A percentile compares a stretch with the other conserved stretches of the same genome.
Conservation (phyloP, 2,113 vertebrate genomes). For the Mesoclemmys tuberculata region DNA sequence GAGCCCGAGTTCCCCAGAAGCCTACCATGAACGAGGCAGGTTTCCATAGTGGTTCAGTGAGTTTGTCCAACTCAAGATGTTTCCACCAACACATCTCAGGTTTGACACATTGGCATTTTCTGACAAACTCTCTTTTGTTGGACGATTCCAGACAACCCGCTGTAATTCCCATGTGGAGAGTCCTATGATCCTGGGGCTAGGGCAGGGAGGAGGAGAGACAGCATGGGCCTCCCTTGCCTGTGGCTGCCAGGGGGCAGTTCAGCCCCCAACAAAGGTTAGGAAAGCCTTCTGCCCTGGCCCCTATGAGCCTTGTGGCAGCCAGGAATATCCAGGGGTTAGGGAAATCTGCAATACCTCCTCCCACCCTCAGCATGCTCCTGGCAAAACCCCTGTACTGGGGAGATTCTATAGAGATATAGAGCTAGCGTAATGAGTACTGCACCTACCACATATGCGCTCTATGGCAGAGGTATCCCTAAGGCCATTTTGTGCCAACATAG, state of each 20-base stretch:
- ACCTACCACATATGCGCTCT: not conserved
- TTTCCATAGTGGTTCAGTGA: not conserved
- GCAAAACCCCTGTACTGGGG: not conserved
- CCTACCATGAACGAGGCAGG: not conserved
- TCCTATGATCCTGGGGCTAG: not conserved
- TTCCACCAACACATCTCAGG: not conserved
- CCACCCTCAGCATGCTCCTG: not conserved
- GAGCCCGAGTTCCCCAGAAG: too few species aligned
- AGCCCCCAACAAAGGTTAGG: not conserved
- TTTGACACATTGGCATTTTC: not conserved
- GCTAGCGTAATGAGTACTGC: too few species aligned
- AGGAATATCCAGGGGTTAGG: too few species aligned
- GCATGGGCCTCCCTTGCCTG: not conserved
- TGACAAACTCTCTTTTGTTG: not conserved
- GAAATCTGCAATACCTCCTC: not conserved
- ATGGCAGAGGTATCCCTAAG: not conserved
- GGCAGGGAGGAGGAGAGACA: not conserved
- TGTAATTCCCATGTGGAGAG: not conserved
- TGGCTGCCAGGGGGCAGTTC: not conserved
- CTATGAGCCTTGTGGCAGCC: not conserved
- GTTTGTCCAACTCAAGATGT: not conserved
- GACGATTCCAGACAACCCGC: not conserved
- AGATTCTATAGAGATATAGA: not conserved
- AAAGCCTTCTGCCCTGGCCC: not conserved
- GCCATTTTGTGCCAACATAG: not conserved